Evolutionary conservation across 2,888 invertebrate species (phyloP).

Genomic region (Portevinia maculata): DNA sequence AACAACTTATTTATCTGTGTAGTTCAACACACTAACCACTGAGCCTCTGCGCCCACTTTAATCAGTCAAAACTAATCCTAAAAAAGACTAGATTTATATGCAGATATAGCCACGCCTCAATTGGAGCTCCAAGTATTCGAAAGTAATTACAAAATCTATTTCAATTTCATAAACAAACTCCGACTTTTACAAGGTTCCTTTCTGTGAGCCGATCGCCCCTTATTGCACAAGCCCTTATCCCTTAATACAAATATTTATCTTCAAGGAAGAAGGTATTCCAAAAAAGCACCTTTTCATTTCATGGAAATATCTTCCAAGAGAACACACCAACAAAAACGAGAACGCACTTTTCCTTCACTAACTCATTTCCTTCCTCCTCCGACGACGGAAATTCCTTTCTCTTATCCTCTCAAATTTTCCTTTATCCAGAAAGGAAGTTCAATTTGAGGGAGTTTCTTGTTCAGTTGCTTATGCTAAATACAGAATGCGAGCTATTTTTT

Average conservation of each 20-base stretch:
- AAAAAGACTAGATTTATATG: background rate
- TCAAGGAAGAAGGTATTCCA: background rate
- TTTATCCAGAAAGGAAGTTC: constrained; percentile 53
- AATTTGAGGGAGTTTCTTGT: constrained; percentile 37
- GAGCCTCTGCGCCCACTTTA: no score
- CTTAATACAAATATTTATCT: constrained; percentile 59
- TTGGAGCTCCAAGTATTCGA: background rate
- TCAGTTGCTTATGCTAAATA: background rate
- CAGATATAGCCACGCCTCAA: background rate
- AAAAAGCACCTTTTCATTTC: background rate
- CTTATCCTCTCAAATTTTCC: constrained; percentile 35
- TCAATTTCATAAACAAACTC: background rate
- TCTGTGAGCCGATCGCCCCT: background rate
- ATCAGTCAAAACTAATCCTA: background rate
- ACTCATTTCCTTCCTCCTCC: constrained; percentile 38
- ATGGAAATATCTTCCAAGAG: background rate
- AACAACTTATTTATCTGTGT: no score
- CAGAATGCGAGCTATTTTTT: constrained; percentile 10
- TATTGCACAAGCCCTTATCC: constrained; percentile 44
- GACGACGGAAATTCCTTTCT: constrained; percentile 16
- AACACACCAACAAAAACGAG: constrained; percentile 1
- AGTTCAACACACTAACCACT: no score
- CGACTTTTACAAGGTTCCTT: background rate
- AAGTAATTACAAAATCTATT: constrained; percentile 35
- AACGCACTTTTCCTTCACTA: constrained; percentile 50